These are phyloP conservation scores for Cervus canadensis DNA, from an alignment of 2,113 vertebrate species.

Conservation along the genomic window DNA sequence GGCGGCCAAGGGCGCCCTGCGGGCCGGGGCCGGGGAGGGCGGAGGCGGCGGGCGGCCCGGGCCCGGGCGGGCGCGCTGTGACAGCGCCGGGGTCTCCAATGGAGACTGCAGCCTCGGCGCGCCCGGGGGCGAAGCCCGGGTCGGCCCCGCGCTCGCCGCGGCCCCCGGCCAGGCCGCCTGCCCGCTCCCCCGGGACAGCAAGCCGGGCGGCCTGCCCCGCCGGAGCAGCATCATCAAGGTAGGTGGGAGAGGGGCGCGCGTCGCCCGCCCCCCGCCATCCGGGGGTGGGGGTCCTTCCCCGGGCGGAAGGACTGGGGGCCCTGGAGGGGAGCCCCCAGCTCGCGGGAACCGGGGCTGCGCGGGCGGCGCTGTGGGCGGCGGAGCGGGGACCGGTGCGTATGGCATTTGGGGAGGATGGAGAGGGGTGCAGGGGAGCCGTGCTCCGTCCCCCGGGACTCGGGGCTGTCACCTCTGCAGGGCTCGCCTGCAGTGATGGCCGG, in stretches of 20 bases:
- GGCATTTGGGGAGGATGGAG: constrained; percentile 37
- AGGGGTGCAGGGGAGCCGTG: constrained; percentile 43
- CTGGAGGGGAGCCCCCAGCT: neutral
- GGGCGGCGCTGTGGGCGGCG: neutral
- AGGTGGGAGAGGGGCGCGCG: constrained; percentile 56
- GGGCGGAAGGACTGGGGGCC: neutral
- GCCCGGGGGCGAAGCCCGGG: constrained; percentile 77
- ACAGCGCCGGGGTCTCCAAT: constrained; percentile 87
- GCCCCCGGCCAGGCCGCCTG: constrained; percentile 58
- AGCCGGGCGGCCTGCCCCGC: constrained; percentile 89
- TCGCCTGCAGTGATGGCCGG: constrained; percentile 45
- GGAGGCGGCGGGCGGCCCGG: constrained; percentile 66
- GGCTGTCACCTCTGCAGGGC: constrained; percentile 37
- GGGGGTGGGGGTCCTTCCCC: neutral
- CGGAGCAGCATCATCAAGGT: constrained; percentile 98
- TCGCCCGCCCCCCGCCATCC: neutral
- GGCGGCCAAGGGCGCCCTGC: constrained; percentile 77
- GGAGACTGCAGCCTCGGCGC: constrained; percentile 86
- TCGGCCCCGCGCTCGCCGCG: constrained; percentile 72
- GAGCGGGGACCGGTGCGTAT: neutral
- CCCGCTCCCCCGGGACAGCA: constrained; percentile 78
- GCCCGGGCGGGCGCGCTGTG: constrained; percentile 79
- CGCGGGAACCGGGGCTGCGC: neutral
- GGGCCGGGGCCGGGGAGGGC: constrained; percentile 79
- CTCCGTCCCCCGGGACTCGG: constrained; percentile 21